Base-by-base conservation (phyloP, 2,797 vertebrate genomes). In the Staurois parvus region DNA sequence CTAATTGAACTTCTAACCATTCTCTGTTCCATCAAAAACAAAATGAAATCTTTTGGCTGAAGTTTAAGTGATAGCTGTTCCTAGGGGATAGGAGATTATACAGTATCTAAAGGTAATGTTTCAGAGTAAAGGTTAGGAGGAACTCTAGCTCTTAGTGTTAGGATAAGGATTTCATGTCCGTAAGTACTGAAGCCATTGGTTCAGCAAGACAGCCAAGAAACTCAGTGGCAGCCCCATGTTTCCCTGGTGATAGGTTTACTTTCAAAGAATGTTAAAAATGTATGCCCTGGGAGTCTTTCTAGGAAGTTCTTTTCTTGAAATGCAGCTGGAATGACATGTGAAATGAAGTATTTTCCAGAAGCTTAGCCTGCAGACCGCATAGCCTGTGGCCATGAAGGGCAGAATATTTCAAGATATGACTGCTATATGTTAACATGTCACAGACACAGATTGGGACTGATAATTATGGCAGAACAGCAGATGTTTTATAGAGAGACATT, bases 221-320 rank as follows among this genome's bases (percentile, higher is more conserved):
- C 52, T 59, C 11, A 24, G n/a, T 56, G 48, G 15, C 15, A 59
- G 52, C 21, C 52, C 52, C 52, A 59, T 24, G 7, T 24, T 59
- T 24, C 19, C 52, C 21, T 21, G 52, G 52, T 59, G 21, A 59
- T 21, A 59, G 17, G 26, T 26, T 64, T 29, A 66, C 64, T 29
- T 66, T 66, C 17, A 66, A 66, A 66, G 64, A 66, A 66, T 66
- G 64, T 66, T 26, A 66, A 29, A 29, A 66, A 66, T 66, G 64
- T 15, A 66, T 66, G 64, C 64, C 64, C 64, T 66, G 64, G 12
- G 28, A 66, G 64, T 26, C 28, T 66, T 66, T 66, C 64, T 66
- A 29, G 28, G 64, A 66, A 66, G 64, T 29, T 2, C 26, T 66
- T 66, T 28, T 5, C 28, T 66, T 3, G 26, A 15, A 29, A 29